Evolutionary conservation across 2,797 vertebrate species (phyloP).

Genomic region (Trematomus bernacchii): DNA sequence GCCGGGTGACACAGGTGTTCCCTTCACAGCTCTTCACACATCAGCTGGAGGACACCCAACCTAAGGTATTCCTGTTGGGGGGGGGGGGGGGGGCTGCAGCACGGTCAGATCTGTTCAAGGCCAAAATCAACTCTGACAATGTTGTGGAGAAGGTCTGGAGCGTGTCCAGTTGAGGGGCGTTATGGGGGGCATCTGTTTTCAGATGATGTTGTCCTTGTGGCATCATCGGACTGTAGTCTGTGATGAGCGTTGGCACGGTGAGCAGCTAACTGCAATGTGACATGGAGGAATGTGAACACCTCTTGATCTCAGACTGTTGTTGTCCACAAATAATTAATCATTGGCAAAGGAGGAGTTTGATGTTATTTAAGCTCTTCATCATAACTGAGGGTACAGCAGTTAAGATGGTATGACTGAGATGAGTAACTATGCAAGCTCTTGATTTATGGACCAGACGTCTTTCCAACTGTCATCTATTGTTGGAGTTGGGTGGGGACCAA

Average conservation of each 20-base stretch:
- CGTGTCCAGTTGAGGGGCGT: conserved; percentile 61
- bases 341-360: background rate
- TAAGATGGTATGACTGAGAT: background rate
- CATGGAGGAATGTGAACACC: background rate
- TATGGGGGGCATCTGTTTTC: conserved; percentile 50
- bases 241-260: conserved; percentile 25
- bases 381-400: background rate
- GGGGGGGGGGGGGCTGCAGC: conserved; percentile 34
- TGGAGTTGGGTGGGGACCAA: background rate
- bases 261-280: conserved; percentile 31
- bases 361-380: background rate
- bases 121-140: conserved; percentile 32
- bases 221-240: conserved; percentile 26
- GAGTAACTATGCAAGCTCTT: conserved; percentile 1
- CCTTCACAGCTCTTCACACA: conserved; percentile 42
- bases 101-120: conserved; percentile 47
- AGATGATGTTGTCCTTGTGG: conserved; percentile 56
- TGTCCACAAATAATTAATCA: conserved; percentile 3
- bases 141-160: conserved; percentile 61
- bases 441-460: background rate
- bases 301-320: conserved; percentile 1
- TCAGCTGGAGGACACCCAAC: conserved; percentile 45
- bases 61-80: conserved; percentile 34
- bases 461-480: conserved; percentile 16
- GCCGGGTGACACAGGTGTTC: conserved; percentile 25